A percentile compares a stretch with the other conserved stretches of the same genome.
These are phyloP conservation scores for Zeus faber DNA, from an alignment of 2,113 vertebrate species.

Conservation along the genomic window DNA sequence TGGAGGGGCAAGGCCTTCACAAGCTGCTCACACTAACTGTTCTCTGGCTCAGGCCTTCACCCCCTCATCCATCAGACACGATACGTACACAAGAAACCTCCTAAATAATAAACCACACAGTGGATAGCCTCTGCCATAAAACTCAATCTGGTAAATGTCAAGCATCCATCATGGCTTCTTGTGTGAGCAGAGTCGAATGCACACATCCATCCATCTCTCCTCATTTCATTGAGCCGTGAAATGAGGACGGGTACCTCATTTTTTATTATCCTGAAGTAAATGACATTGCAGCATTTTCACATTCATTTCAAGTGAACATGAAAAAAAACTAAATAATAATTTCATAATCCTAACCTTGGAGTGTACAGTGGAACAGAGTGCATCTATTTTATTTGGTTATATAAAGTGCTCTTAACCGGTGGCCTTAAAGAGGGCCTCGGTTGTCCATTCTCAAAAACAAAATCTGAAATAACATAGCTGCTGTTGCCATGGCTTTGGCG, in stretches of 20 bases:
- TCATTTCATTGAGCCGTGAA: constrained; percentile 27
- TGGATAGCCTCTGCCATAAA: constrained; percentile 42
- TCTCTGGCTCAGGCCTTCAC: too few species aligned
- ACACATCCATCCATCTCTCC: constrained; percentile 32
- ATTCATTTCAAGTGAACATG: too few species aligned
- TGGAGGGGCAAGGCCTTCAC: too few species aligned
- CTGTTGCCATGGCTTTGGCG: too few species aligned
- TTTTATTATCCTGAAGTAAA: constrained; percentile 10
- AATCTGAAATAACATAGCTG: too few species aligned
- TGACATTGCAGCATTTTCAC: background rate
- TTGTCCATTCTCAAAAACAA: too few species aligned
- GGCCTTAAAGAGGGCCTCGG: too few species aligned
- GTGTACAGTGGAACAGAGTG: too few species aligned
- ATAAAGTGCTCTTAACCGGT: too few species aligned
- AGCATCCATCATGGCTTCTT: constrained; percentile 44
- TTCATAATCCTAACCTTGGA: too few species aligned
- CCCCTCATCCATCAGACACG: constrained; percentile 51
- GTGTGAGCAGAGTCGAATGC: constrained; percentile 21
- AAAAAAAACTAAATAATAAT: too few species aligned
- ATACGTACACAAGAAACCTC: constrained; percentile 16
- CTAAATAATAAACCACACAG: constrained; percentile 25
- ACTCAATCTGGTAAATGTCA: constrained; percentile 61
- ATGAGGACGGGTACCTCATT: constrained; percentile 11
- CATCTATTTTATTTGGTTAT: too few species aligned
- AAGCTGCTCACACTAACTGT: constrained; percentile 25